Conservation (phyloP, 2,888 invertebrate genomes). For the Spodoptera picta region DNA sequence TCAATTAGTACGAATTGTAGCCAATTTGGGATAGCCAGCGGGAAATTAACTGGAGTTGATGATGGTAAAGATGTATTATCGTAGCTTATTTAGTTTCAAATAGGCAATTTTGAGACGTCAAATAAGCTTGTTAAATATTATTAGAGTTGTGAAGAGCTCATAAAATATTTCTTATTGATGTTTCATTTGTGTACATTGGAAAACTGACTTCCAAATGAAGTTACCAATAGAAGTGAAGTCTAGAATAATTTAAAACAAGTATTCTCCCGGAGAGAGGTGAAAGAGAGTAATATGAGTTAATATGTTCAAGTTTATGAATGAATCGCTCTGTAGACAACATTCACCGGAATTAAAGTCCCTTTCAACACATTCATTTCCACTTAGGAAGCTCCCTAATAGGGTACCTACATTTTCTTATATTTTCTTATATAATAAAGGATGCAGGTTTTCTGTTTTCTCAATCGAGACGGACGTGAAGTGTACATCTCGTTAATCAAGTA, state of each 20-base stretch:
- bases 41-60: not conserved
- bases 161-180: too few species aligned
- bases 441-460: slow-evolving; percentile 25
- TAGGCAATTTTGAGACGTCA: too few species aligned
- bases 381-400: slow-evolving; percentile 21
- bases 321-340: slow-evolving; percentile 12
- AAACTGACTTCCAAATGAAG: not conserved
- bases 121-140: too few species aligned
- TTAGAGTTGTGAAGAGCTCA: too few species aligned
- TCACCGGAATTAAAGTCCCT: slow-evolving; percentile 25
- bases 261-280: not conserved
- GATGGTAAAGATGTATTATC: not conserved
- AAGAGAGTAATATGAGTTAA: slow-evolving; percentile 21
- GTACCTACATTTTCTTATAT: not conserved
- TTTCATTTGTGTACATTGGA: not conserved
- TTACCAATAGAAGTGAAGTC: not conserved
- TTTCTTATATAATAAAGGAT: slow-evolving; percentile 20
- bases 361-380: slow-evolving; percentile 17
- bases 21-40: slow-evolving; percentile 23
- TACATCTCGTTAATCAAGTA: slow-evolving; percentile 7
- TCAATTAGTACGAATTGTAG: slow-evolving; percentile 5
- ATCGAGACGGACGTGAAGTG: slow-evolving; percentile 1
- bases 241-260: not conserved
- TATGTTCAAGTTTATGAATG: slow-evolving; percentile 18
- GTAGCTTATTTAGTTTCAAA: not conserved